Percentiles rank a stretch among this genome's conserved stretches.
Conservation (phyloP, 92 coral and sea anemone species). For the Palythoa grandis region DNA sequence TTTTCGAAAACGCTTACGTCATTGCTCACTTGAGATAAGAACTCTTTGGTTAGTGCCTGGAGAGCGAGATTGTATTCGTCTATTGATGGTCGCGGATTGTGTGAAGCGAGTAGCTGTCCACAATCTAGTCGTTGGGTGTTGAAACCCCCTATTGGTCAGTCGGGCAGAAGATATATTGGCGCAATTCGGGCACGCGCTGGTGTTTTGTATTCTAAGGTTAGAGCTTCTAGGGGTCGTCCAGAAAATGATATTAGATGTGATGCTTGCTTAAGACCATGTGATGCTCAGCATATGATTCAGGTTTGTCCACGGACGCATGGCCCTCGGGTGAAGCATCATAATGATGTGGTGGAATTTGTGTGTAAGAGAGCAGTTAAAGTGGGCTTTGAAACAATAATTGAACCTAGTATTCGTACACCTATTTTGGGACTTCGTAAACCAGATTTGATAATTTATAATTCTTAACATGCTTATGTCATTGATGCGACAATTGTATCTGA, state of each 20-base stretch:
- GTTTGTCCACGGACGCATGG: no score
- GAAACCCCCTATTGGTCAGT: conserved; percentile 10
- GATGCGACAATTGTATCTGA: no score
- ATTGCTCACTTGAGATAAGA: neutral
- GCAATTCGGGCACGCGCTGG: conserved; percentile 33
- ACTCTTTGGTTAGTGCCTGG: conserved; percentile 33
- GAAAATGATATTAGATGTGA: conserved; percentile 45
- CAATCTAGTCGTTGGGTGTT: conserved; percentile 25
- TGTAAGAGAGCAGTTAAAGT: no score
- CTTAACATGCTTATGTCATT: no score
- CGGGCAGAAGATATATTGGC: conserved; percentile 17
- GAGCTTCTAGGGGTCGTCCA: conserved; percentile 24
- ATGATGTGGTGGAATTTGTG: no score
- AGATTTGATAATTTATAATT: no score
- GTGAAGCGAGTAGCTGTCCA: neutral
- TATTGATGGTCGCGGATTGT: conserved; percentile 21
- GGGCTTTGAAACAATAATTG: no score
- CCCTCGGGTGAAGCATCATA: no score
- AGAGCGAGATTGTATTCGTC: neutral
- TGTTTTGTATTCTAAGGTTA: conserved; percentile 25
- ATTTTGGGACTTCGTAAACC: no score
- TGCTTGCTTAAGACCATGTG: conserved; percentile 9
- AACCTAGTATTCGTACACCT: no score
- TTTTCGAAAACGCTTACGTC: no score
- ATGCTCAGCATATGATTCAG: no score